phyloP scores from a whole-genome alignment of 1,140 invertebrate species.

The Piezodorus guildinii region DNA sequence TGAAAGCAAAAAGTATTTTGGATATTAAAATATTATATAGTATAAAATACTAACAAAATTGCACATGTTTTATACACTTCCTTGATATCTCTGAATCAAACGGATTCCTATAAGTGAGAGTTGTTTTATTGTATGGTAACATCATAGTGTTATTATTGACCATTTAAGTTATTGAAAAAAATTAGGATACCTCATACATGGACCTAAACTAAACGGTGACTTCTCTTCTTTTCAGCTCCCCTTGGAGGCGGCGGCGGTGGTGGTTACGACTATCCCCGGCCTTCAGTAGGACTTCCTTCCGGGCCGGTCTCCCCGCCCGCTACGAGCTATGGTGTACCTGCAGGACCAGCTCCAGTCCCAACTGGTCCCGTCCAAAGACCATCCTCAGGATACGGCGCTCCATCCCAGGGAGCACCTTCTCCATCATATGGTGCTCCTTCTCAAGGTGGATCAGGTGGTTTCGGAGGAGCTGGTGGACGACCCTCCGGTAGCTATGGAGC shows the following conservation, averaged over 20 bases:
- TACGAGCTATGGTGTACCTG: slow-evolving; percentile 27
- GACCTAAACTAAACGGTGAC: too few relatives aligned
- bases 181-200: too few relatives aligned
- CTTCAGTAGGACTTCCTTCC: slow-evolving; percentile 12
- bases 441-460: neutral
- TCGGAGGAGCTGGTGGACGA: slow-evolving; percentile 18
- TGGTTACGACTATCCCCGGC: slow-evolving; percentile 23
- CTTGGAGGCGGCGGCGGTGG: slow-evolving; percentile 17
- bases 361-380: slow-evolving; percentile 4
- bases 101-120: too few relatives aligned
- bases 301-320: slow-evolving; percentile 20
- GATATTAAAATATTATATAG: too few relatives aligned
- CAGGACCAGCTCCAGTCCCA: slow-evolving; percentile 24
- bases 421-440: neutral
- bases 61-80: too few relatives aligned
- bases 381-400: slow-evolving; percentile 24
- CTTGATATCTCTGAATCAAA: too few relatives aligned
- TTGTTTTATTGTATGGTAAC: too few relatives aligned
- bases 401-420: slow-evolving; percentile 8
- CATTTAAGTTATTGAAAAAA: too few relatives aligned
- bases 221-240: slow-evolving; percentile 24
- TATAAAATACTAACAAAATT: too few relatives aligned
- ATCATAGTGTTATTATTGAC: too few relatives aligned
- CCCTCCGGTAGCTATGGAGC: neutral
- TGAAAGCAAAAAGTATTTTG: too few relatives aligned